A percentile compares a stretch with the other conserved stretches of the same genome.
phyloP scores from a whole-genome alignment of 2,113 vertebrate species.

The Elaphurus davidianus region DNA sequence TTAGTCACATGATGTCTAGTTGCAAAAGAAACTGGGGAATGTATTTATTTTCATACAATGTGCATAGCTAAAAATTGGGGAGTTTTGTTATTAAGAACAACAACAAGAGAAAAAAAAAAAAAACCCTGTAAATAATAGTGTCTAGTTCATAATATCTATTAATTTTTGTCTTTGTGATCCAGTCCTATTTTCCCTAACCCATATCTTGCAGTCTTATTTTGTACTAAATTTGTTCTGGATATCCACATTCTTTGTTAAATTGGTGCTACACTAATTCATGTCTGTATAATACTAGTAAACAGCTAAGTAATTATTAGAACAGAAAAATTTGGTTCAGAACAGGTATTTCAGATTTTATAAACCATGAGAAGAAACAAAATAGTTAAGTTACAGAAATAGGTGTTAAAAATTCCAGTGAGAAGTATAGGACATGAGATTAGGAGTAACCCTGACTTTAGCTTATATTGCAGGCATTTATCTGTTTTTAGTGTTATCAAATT shows the following conservation, averaged over 20 bases:
- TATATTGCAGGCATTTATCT: not conserved
- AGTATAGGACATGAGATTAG: not conserved
- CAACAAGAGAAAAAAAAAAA: not conserved
- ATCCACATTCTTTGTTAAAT: not conserved
- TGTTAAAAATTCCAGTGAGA: not conserved
- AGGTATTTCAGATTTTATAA: not conserved
- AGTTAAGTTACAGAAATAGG: not conserved
- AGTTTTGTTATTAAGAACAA: not conserved
- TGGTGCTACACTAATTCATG: not conserved
- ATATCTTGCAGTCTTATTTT: not conserved
- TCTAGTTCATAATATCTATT: not conserved
- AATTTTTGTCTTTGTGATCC: not conserved
- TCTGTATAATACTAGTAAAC: not conserved
- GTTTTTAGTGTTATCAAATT: not conserved
- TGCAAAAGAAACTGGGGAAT: not conserved
- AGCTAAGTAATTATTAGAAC: not conserved
- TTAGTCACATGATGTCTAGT: not conserved
- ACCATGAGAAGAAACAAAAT: not conserved
- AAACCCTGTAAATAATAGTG: not conserved
- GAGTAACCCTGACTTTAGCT: not conserved
- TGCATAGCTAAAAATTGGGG: not conserved
- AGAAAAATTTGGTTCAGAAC: not conserved
- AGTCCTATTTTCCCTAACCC: not conserved
- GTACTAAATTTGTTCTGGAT: not conserved
- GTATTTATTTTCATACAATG: not conserved